Percentiles rank a stretch among this genome's conserved stretches.
Conservation (phyloP, 1,140 invertebrate genomes). For the Medauroidea extradentata region DNA sequence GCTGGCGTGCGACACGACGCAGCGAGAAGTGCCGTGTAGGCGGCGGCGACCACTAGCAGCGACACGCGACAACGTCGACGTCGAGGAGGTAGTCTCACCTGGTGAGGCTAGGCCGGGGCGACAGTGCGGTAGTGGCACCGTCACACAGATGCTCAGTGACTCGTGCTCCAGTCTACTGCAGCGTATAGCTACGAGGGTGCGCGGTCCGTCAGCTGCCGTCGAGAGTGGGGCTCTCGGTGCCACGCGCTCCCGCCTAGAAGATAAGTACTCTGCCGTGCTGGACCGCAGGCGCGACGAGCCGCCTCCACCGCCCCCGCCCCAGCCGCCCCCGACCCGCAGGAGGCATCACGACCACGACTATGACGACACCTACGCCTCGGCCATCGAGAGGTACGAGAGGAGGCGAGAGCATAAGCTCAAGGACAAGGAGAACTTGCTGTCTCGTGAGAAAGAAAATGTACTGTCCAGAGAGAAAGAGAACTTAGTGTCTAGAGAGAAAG, state of each 20-base stretch:
- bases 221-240: conserved; percentile 37
- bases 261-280: conserved; percentile 67
- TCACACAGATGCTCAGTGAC: conserved; percentile 76
- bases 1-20: too few relatives aligned
- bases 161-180: conserved; percentile 79
- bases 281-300: conserved; percentile 39
- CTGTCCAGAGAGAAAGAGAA: too few relatives aligned
- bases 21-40: not conserved
- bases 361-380: too few relatives aligned
- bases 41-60: not conserved
- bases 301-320: not conserved
- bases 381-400: too few relatives aligned
- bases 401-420: too few relatives aligned
- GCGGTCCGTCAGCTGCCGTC: conserved; percentile 56
- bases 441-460: conserved; percentile 50
- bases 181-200: conserved; percentile 61
- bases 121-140: conserved; percentile 44
- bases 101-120: too few relatives aligned
- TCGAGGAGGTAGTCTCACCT: too few relatives aligned
- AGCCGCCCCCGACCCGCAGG: not conserved
- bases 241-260: conserved; percentile 61
- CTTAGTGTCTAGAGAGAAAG: conserved; percentile 25
- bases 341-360: too few relatives aligned
- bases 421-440: too few relatives aligned
- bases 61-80: not conserved